These are phyloP conservation scores for Calameuta pallipes DNA, from an alignment of 2,888 invertebrate genomes.

Conservation along the genomic window DNA sequence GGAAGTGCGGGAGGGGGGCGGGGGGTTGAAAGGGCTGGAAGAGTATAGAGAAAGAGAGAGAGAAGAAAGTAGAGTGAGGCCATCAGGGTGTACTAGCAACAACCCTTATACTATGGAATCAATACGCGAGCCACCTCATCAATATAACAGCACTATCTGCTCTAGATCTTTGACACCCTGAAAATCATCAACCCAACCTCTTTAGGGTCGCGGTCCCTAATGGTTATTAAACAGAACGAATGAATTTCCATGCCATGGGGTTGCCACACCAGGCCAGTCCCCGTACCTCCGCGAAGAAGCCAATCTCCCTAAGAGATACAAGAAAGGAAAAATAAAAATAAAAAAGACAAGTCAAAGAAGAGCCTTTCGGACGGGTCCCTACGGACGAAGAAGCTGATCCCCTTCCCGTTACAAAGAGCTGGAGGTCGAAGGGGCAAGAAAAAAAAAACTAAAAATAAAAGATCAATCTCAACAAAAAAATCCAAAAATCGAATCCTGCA, in stretches of 20 bases:
- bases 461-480: background rate
- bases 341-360: background rate
- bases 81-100: background rate
- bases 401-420: background rate
- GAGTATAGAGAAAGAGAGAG: conserved; percentile 4
- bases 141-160: conserved; percentile 56
- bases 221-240: conserved; percentile 52
- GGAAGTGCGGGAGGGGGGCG: background rate
- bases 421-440: background rate
- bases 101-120: conserved; percentile 44
- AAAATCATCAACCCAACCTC: conserved; percentile 45
- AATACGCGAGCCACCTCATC: conserved; percentile 61
- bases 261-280: background rate
- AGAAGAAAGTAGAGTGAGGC: conserved; percentile 7
- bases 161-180: conserved; percentile 63
- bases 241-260: background rate
- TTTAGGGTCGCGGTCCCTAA: conserved; percentile 36
- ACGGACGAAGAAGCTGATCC: background rate
- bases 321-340: too few relatives aligned
- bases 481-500: background rate
- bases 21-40: background rate
- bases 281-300: background rate
- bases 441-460: background rate
- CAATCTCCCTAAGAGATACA: background rate
- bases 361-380: background rate